Evolutionary conservation across 1,140 invertebrate species (phyloP), one percentile per base, ranked within the genome.

Genomic region (Pseudomyrmex gracilis): DNA sequence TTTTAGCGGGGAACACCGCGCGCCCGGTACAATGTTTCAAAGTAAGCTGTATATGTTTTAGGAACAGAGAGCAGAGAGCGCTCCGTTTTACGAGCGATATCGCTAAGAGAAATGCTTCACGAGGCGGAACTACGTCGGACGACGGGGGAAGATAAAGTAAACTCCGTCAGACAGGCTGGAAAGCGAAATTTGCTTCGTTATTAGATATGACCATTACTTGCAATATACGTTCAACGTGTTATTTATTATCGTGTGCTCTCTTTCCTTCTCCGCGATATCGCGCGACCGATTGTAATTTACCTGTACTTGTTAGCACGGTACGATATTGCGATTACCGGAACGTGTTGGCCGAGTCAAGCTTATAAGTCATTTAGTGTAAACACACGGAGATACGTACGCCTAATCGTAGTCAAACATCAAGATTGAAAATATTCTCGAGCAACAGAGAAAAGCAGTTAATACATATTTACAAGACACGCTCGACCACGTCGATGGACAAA

Each of bases 171-270:
- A 70, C 76, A 61, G 70, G 78, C 45, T 61, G 70, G 49, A 82
- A 82, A 74, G 47, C 78, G 78, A 82, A 73, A 74, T 61, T 74
- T 82, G 78, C 78, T 74, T 73, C 70, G 58, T 82, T 73, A 80
- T 80, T 80, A 80, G 76, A 58, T 70, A 70, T 70, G 66, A 55
- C 66, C 66, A 71, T 80, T 71, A 58, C 76, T 71, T 24, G 76
- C 53, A 70, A 80, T 80, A 80, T 80, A 53, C 66, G 66, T 67
- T 70, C 51, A 80, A 51, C 66, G 22, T 43, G 53, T 71, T 80
- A 80, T 58, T 80, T 70, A 80, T 34, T 7, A 7, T 34, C 34
- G 34, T 34, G 5, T 34, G 34, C 5, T 5, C 34, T 34, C 34
- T 5, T 34, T 34, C 34, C 7, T 34, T 34, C 34, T 5, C 34